Evolutionary conservation across 1,140 invertebrate species (phyloP).

Genomic region (Zaprionus tsacasi): DNA sequence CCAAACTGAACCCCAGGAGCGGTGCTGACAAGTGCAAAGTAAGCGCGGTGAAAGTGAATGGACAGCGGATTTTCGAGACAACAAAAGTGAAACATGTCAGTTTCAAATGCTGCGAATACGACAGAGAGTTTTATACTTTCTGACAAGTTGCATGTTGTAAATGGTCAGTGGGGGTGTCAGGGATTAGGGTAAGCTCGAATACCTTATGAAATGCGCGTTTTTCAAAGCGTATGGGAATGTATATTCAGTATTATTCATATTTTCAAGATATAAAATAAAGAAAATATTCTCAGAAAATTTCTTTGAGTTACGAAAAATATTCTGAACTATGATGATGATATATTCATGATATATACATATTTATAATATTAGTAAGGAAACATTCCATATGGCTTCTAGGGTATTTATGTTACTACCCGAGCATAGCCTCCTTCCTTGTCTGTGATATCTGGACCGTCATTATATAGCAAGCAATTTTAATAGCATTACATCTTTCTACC

Average conservation of each 20-base stretch:
- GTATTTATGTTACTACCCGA: background rate
- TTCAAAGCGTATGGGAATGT: too few species aligned
- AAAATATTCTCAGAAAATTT: too few species aligned
- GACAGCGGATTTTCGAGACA: slow-evolving; percentile 22
- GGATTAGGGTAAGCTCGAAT: too few species aligned
- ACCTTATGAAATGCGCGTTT: too few species aligned
- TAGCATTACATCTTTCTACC: background rate
- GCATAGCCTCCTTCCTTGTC: background rate
- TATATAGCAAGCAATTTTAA: background rate
- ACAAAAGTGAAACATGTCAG: slow-evolving; percentile 29
- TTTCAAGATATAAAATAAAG: too few species aligned
- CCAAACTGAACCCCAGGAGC: background rate
- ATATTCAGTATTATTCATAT: too few species aligned
- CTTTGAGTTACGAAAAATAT: too few species aligned
- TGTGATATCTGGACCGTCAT: background rate
- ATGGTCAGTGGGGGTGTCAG: background rate
- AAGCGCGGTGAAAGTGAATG: slow-evolving; percentile 32
- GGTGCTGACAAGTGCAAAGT: slow-evolving; percentile 46
- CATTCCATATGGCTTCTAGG: background rate
- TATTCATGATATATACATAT: too few species aligned
- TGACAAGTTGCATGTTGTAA: background rate
- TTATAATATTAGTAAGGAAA: too few species aligned
- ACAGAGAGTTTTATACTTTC: slow-evolving; percentile 8
- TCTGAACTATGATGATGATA: too few species aligned
- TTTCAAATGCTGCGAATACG: background rate